Evolutionary conservation across 2,797 vertebrate genomes (phyloP), one percentile per base, ranked within the genome.

Genomic region (Eulemur mongoz): DNA sequence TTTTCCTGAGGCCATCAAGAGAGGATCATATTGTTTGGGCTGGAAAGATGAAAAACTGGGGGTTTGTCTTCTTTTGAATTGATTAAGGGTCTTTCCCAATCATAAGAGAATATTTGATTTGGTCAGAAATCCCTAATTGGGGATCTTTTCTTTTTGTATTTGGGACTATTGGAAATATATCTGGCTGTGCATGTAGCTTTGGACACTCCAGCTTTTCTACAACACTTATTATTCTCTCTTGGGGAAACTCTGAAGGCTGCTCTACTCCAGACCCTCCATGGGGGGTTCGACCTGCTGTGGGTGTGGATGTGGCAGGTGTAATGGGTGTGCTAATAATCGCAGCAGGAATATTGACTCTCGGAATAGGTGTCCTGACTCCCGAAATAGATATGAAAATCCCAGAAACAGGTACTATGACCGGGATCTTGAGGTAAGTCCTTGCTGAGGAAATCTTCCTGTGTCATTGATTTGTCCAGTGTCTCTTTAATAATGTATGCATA

Each of bases 361-460:
- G 30, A 96, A 79, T 50, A 93, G 97, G 57, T 76, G 32, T 82
- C 14, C 70, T 15, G 91, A 97, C 61, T 86, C 94, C 61, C 54
- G 81, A 59, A 98, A 48, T 73, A 85, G 97, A 73, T 73, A 32
- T 9, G 97, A 91, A 88, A 94, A 97, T 73, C 67, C 89, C 88
- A 96, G 97, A 95, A 96, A 81, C 90, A 94, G 94, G n/a, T 52
- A n/a, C 93, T 67, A 12, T 54, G 73, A 93, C 59, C 79, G 25
- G 23, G 95, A 98, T 84, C 43, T 95, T 38, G 97, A 97, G 98
- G 97, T 98, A 92, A 98, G 97, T 91, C 65, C 22, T 93, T 85
- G 32, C 61, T 22, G 27, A 72, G 30, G 63, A 75, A 89, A 80
- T 81, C 25, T 43, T 89, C 70, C 91, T 91, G 88, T 91, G 17